Base-by-base conservation (phyloP, 2,888 invertebrate genomes). In the Stratiomys singularior region DNA sequence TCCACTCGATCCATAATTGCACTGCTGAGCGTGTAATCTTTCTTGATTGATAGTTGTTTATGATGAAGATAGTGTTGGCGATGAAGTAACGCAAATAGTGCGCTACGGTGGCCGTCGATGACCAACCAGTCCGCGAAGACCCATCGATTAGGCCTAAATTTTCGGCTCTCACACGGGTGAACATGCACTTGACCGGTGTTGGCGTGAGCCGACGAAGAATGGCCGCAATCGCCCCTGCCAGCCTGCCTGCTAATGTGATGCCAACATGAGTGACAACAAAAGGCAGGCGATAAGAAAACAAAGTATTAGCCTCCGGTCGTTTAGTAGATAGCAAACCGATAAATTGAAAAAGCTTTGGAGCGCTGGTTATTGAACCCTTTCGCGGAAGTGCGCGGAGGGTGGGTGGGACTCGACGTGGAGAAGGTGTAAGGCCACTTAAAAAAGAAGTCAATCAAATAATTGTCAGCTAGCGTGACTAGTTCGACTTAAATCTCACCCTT, bases 11-110 rank as follows among this genome's bases (percentile, higher is more conserved):
- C 58, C 30, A 58, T 47, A 71, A 64, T 60, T 60, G 44, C 30
- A 21, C 21, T 46, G 21, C 23, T 30, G 69, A n/a, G 46, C 30
- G 30, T 23, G 74, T 74, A 74, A 74, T 74, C 74, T 74, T 37
- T 60, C 44, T 58, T 60, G 74, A 74, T 74, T 60, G 74, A 58
- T 52, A 58, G 60, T 74, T 74, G 74, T 60, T 60, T 60, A 37
- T 23, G 71, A 72, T 28, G 58, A 30, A 37, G 44, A 18, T 52
- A 44, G 23, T 44, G 30, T 18, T 72, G 30, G 28, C 37, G 37
- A n/a, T 66, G 66, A 37, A 13, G 21, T 15, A 37, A 18, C 4
- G 15, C 63, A 63, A 63, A 23, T 4, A 15, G 52, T 52, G 52
- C 52, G 4, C 37, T 37, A 3, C 37, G 9, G 9, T 9, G 37